Evolutionary conservation across 2,797 vertebrate species (phyloP).

Genomic region (Lophotriccus pileatus): DNA sequence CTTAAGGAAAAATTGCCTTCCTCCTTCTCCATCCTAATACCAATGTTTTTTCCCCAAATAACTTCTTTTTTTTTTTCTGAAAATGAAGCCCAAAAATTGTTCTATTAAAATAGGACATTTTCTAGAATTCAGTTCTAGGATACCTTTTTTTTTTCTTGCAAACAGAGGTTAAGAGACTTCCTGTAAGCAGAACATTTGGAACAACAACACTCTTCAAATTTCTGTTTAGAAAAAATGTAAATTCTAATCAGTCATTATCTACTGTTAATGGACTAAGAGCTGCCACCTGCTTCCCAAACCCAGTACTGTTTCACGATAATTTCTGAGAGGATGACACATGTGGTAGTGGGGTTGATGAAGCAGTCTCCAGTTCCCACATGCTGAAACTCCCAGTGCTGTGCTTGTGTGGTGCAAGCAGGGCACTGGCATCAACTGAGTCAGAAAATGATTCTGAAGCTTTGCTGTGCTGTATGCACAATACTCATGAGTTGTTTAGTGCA

Average conservation of each 20-base stretch:
- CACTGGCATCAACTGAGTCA: not conserved
- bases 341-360: not conserved
- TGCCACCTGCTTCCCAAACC: not conserved
- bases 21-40: not conserved
- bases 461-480: not conserved
- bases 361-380: fast-evolving
- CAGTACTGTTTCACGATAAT: not conserved
- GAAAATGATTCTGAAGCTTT: not conserved
- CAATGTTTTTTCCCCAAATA: not conserved
- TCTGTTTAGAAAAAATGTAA: not conserved
- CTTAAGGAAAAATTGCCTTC: not conserved
- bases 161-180: not conserved
- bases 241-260: not conserved
- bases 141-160: not conserved
- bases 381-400: fast-evolving
- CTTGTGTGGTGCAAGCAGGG: not conserved
- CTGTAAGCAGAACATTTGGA: not conserved
- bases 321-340: not conserved
- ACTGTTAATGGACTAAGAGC: not conserved
- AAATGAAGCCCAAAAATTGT: not conserved
- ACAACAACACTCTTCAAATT: not conserved
- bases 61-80: not conserved
- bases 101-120: not conserved
- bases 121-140: not conserved
- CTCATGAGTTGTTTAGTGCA: not conserved